A percentile compares a stretch with the other conserved stretches of the same genome.
These are phyloP conservation scores for Vulpes ferrilata DNA, from an alignment of 2,113 vertebrate genomes.

Conservation along the genomic window DNA sequence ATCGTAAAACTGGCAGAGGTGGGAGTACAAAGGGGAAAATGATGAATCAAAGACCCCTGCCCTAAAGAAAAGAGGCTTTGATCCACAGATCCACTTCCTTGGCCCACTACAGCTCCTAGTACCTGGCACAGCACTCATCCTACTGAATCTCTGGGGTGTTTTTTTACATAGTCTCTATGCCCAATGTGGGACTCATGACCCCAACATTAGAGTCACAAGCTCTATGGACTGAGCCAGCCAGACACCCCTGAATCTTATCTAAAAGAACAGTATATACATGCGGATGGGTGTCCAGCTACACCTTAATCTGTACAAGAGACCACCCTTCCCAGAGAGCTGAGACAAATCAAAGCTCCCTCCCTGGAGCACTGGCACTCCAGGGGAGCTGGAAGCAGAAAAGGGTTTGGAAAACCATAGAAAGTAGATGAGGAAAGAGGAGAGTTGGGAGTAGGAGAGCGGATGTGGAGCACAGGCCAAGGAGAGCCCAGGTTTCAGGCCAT, in stretches of 20 bases:
- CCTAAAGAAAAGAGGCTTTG: background rate
- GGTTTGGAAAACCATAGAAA: background rate
- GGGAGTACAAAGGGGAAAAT: background rate
- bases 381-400: background rate
- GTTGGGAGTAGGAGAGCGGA: accelerated
- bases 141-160: conserved; percentile 67
- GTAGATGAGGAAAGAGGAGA: background rate
- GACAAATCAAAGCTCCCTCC: conserved; percentile 15
- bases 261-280: background rate
- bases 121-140: background rate
- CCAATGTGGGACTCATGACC: background rate
- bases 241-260: conserved; percentile 45
- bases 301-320: conserved; percentile 58
- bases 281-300: conserved; percentile 9
- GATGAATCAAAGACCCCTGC: background rate
- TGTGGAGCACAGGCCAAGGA: too few species aligned
- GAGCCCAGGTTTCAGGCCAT: background rate
- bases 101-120: background rate
- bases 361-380: background rate
- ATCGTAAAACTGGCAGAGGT: background rate
- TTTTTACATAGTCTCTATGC: background rate
- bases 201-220: background rate
- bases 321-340: conserved; percentile 22
- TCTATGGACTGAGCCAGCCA: background rate
- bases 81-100: background rate